Evolutionary conservation across 2,888 invertebrate genomes (phyloP), one percentile per base, ranked within the genome.

Genomic region (Elegia similella): DNA sequence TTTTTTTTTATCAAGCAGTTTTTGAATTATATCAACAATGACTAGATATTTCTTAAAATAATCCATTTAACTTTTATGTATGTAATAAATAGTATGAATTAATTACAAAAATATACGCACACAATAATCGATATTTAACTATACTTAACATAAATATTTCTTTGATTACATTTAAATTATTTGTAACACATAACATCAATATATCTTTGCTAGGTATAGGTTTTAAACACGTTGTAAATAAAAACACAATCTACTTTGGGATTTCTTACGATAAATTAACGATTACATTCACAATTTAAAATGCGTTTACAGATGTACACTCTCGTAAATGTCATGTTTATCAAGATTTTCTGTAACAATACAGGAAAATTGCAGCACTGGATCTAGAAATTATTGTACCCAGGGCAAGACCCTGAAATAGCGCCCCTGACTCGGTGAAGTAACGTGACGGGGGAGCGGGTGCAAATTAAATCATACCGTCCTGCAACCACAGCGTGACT

Each of bases 31-130:
- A 43, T 15, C 43, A 43, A 16, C 13, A 42, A 7, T 17, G 15
- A 43, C 10, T 38, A 38, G 38, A 38, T 10, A 38, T 38, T 38
- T 38, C 12, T 12, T 12, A 38, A 38, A 38, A 38, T 38, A 38
- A 38, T 1, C 12, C 38, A n/a, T 38, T 10, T 38, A 5, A 12
- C 12, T 12, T n/a, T 10, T 38, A 38, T n/a, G 38, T 38, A 38
- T n/a, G n/a, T 12, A 38, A 38, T n/a, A 38, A 38, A 38, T 38
- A 38, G 12, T 12, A 38, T 3, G 12, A 38, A 38, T 38, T n/a
- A 1, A 38, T 38, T 46, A 46, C 23, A 46, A 46, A 46, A 46
- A 46, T 46, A 46, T 46, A 23, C 46, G 6, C 23, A 46, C 46
- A 46, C 23, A 15, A 30, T 17, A 47, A 47, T 10, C n/a, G 32